Conservation (phyloP, 1,140 invertebrate species). For the Drosophila rufa region DNA sequence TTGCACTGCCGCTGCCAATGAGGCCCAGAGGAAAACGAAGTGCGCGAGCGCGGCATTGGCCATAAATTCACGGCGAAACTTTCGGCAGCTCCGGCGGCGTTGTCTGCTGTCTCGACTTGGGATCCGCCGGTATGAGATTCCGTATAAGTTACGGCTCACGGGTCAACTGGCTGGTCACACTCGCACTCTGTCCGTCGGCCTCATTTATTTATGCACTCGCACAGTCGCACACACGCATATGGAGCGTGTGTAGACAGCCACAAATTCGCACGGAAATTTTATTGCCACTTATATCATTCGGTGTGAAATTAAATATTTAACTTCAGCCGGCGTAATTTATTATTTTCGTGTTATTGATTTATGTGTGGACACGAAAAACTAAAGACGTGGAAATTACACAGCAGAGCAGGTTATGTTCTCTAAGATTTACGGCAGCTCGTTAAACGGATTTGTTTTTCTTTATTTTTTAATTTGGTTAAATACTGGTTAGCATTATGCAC, state of each 20-base stretch:
- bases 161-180: slow-evolving; percentile 55
- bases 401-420: neutral
- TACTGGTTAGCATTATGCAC: slow-evolving; percentile 6
- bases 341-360: slow-evolving; percentile 69
- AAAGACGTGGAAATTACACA: slow-evolving; percentile 6
- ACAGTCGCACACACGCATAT: neutral
- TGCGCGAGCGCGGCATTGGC: slow-evolving; percentile 71
- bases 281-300: slow-evolving; percentile 69
- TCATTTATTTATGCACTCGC: slow-evolving; percentile 67
- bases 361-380: slow-evolving; percentile 23
- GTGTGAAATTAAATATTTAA: slow-evolving; percentile 77
- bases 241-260: slow-evolving; percentile 26
- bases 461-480: slow-evolving; percentile 7
- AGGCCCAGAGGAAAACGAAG: slow-evolving; percentile 66
- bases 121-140: neutral
- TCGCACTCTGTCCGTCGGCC: slow-evolving; percentile 27
- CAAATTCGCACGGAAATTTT: slow-evolving; percentile 54
- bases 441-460: slow-evolving; percentile 9
- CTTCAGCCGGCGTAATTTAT: slow-evolving; percentile 43
- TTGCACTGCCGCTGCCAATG: slow-evolving; percentile 45
- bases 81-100: slow-evolving; percentile 42
- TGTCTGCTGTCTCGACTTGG: neutral
- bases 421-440: slow-evolving; percentile 35
- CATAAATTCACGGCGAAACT: slow-evolving; percentile 64
- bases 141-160: slow-evolving; percentile 44